Conservation (phyloP, 2,113 vertebrate species). For the Lipophrys pholis region DNA sequence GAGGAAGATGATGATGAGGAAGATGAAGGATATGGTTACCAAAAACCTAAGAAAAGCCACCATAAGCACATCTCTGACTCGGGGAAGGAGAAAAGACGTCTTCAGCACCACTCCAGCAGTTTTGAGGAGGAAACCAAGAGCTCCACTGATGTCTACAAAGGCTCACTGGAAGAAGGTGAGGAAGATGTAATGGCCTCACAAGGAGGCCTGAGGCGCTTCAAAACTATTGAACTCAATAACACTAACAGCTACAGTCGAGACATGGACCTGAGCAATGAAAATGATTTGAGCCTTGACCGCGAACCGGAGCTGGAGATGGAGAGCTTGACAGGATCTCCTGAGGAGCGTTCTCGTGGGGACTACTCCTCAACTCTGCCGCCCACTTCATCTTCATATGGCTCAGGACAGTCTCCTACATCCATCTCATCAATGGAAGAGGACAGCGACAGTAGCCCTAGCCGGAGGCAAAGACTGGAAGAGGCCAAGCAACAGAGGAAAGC, state of each 20-base stretch:
- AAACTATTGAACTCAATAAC: constrained; percentile 97
- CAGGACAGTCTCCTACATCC: constrained; percentile 95
- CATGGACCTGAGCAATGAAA: constrained; percentile 88
- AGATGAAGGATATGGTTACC: constrained; percentile 85
- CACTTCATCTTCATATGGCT: constrained; percentile 95
- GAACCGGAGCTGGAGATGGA: constrained; percentile 99
- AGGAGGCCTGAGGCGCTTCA: constrained; percentile 94
- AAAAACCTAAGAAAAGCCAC: constrained; percentile 85
- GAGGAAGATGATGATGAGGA: constrained; percentile 91
- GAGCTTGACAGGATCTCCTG: constrained; percentile 95
- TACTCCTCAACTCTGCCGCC: constrained; percentile 96
- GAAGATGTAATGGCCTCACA: constrained; percentile 88
- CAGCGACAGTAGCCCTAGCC: constrained; percentile 97
- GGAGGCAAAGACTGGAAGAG: constrained; percentile 93
- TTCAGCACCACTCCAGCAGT: constrained; percentile 87
- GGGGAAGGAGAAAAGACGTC: constrained; percentile 89
- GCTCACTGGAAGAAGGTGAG: constrained; percentile 82
- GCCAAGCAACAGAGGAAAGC: constrained; percentile 98
- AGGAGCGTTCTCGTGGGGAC: constrained; percentile 94
- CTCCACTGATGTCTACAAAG: constrained; percentile 82
- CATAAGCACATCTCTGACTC: constrained; percentile 87
- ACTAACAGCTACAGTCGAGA: constrained; percentile 90
- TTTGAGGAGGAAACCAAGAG: constrained; percentile 90
- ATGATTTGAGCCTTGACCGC: constrained; percentile 89
- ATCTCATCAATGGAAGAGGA: constrained; percentile 98